These are phyloP conservation scores for Diplodus puntazzo DNA, from an alignment of 2,797 vertebrate genomes.

Conservation along the genomic window DNA sequence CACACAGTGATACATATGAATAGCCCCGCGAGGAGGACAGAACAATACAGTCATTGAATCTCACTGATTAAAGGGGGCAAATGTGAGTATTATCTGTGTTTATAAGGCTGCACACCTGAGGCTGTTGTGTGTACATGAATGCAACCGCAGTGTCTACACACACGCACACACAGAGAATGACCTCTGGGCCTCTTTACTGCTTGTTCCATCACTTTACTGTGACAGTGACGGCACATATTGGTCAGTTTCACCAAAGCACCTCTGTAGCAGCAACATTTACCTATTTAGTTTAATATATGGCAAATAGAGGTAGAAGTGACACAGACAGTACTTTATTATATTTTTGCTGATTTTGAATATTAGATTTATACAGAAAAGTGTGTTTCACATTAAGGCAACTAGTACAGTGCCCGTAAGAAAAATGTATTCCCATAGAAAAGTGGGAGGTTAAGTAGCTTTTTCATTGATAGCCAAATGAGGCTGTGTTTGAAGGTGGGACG, in stretches of 20 bases:
- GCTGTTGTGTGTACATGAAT: conserved; percentile 10
- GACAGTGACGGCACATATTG: not conserved
- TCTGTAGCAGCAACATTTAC: not conserved
- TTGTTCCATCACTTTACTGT: conserved; percentile 16
- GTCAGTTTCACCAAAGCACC: conserved; percentile 5
- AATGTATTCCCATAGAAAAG: too few relatives aligned
- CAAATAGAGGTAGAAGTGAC: too few relatives aligned
- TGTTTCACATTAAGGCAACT: not conserved
- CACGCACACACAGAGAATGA: conserved; percentile 5
- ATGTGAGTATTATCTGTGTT: conserved; percentile 29
- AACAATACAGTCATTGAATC: conserved; percentile 53
- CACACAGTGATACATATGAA: conserved; percentile 42
- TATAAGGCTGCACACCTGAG: conserved; percentile 17
- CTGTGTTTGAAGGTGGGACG: too few relatives aligned
- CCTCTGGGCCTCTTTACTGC: not conserved
- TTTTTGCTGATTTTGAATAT: too few relatives aligned
- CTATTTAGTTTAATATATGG: not conserved
- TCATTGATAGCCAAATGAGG: too few relatives aligned
- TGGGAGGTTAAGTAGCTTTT: too few relatives aligned
- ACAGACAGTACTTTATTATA: too few relatives aligned
- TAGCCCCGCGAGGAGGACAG: conserved; percentile 15
- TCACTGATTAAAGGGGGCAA: conserved; percentile 36
- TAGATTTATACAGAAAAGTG: too few relatives aligned
- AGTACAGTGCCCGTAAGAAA: too few relatives aligned
- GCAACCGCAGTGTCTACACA: not conserved